A percentile compares a stretch with the other conserved stretches of the same genome.
phyloP scores from a whole-genome alignment of 2,888 invertebrate genomes.

The Dioctria linearis region DNA sequence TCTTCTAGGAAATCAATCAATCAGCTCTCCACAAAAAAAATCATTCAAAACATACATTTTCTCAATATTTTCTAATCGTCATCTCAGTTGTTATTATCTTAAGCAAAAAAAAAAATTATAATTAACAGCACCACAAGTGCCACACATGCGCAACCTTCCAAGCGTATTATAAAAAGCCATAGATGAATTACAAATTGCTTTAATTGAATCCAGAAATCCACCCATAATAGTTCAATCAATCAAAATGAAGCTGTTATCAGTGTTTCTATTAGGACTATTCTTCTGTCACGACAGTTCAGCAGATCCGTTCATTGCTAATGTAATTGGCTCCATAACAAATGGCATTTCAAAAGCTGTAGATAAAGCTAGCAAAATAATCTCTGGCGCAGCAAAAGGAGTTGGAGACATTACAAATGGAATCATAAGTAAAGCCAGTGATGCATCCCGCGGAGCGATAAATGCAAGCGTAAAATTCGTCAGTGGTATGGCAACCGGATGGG shows the following conservation, averaged over 20 bases:
- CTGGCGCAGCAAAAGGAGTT: not conserved
- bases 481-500: not conserved
- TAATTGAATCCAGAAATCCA: too few species aligned
- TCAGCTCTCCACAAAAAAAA: too few species aligned
- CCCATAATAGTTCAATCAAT: too few species aligned
- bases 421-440: not conserved
- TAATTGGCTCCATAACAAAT: slow-evolving; percentile 12
- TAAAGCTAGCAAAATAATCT: not conserved
- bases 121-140: too few species aligned
- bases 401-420: slow-evolving; percentile 13
- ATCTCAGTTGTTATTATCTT: too few species aligned
- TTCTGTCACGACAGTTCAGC: not conserved
- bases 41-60: too few species aligned
- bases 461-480: slow-evolving; percentile 7
- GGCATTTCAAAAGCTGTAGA: slow-evolving; percentile 11
- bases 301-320: not conserved
- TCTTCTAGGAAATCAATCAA: too few species aligned
- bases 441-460: not conserved
- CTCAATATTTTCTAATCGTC: too few species aligned
- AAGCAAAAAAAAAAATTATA: too few species aligned
- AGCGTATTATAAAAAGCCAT: too few species aligned
- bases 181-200: too few species aligned
- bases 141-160: too few species aligned
- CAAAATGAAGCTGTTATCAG: slow-evolving; percentile 8
- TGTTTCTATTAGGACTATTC: not conserved